Conservation (phyloP, 2,888 invertebrate species). For the Entomobrya multifasciata region DNA sequence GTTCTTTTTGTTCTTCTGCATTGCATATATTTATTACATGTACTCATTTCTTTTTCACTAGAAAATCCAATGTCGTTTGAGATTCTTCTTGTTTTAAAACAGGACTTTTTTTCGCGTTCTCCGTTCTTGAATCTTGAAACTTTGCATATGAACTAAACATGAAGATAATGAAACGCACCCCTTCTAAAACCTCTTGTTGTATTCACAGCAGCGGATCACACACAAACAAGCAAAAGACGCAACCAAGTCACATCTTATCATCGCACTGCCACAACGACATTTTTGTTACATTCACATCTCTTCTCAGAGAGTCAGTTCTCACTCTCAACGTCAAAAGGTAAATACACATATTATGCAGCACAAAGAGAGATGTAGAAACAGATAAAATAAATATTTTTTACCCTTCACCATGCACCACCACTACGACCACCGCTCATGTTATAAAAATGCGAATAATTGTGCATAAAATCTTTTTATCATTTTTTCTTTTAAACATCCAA, state of each 20-base stretch:
- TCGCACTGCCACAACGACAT: not conserved
- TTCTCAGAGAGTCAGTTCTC: too few species aligned
- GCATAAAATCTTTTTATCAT: conserved; percentile 31
- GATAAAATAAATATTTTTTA: conserved; percentile 22
- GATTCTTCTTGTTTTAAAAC: conserved; percentile 4
- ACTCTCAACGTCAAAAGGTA: not conserved
- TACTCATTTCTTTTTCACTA: too few species aligned
- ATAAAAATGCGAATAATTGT: conserved; percentile 41
- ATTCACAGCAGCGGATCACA: not conserved
- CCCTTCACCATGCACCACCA: conserved; percentile 35
- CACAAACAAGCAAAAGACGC: not conserved
- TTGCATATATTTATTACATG: too few species aligned
- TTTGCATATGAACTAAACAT: not conserved
- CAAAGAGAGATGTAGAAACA: not conserved
- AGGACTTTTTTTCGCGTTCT: conserved; percentile 12
- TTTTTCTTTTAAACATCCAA: not conserved
- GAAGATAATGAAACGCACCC: not conserved
- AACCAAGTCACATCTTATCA: not conserved
- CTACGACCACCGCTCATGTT: conserved; percentile 12
- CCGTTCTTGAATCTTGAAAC: not conserved
- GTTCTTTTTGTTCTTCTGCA: not conserved
- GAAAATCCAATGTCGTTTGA: conserved; percentile 23
- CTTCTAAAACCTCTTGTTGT: not conserved
- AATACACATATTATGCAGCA: not conserved
- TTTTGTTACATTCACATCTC: not conserved